Base-by-base conservation (phyloP, 1,140 invertebrate genomes). In the Ptiloglossa arizonensis region DNA sequence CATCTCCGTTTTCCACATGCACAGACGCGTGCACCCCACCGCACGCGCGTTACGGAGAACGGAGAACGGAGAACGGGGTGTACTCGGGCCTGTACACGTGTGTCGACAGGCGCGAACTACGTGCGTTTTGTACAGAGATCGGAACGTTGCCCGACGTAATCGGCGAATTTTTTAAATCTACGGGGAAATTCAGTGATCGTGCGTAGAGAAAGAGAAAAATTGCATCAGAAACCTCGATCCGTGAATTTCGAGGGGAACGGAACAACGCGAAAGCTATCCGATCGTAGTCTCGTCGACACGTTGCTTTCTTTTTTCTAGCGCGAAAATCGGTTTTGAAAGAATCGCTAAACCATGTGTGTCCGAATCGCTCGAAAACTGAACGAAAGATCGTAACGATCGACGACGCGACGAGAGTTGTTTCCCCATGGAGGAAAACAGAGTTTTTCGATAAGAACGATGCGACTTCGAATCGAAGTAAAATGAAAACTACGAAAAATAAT, bases 131-230 rank as follows among this genome's bases (percentile, higher is more conserved):
- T 48, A 24, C 35, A 46, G 46, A 17, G 41, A 48, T 22, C 67
- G 27, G 60, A 57, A 59, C 69, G 48, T 35, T 60, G 35, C n/a
- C 15, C 66, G 19, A 71, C 44, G 68, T 72, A 71, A 72, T n/a
- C 59, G 4, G n/a, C 38, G 38, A 38, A 64, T 57, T 78, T 71
- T 78, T 52, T 46, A 22, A 48, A 35, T 73, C 59, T 29, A 41
- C n/a, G 35, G 27, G n/a, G n/a, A 60, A 38, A 44, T 54, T 71
- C 46, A 15, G 44, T 5, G 44, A 77, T 75, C 63, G 41, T 59
- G 15, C 63, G n/a, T 32, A 19, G 22, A 32, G 5, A 41, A 41
- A 11, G 9, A 22, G 15, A 62, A 41, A 19, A 41, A 17, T 41
- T 38, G 19, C n/a, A 38, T n/a, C 32, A 32, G 35, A 13, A n/a